Base-by-base conservation (phyloP, 2,113 vertebrate species). In the Lophius piscatorius region DNA sequence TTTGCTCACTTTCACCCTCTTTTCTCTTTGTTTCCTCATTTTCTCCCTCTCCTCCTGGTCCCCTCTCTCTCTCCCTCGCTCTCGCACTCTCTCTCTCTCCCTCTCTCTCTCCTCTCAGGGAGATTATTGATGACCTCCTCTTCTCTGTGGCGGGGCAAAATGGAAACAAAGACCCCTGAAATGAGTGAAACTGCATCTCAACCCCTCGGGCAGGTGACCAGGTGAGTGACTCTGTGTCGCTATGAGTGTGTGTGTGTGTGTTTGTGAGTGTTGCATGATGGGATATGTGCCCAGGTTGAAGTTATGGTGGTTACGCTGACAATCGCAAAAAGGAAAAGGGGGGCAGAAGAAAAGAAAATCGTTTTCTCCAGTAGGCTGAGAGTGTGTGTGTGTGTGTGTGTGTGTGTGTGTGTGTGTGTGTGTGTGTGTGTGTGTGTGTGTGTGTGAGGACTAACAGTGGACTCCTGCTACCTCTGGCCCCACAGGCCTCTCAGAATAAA, bases 401-500 rank as follows among this genome's bases (percentile, higher is more conserved):
- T 48, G 63, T 63, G 39, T 36, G 34, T 74, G 71, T 61, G 54
- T 63, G 35, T 65, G 51, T 50, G 59, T 77, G 51, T 42, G 52
- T 64, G 29, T 44, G 44, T 65, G 50, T 55, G 63, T 69, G 69
- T 46, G 73, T 36, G n/a, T n/a, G n/a, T n/a, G n/a, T n/a, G n/a
- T n/a, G n/a, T n/a, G n/a, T n/a, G n/a, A n/a, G n/a, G 49, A 41
- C 60, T 66, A 63, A 50, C 71, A 59, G 48, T 65, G 75, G 69
- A 82, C 73, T 85, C 82, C 73, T 64, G 80, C 80, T 78, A 74
- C 80, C 78, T 72, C 78, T 67, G 76, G 63, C 79, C 76, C 78
- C 72, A 76, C 78, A 81, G 82, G 78, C 78, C 81, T 72, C 79
- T 80, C 65, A 71, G 62, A 81, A 82, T 83, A 86, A 89, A 89